Base-by-base conservation (phyloP, 1,140 invertebrate species). In the Caenorhabditis elegans region DNA sequence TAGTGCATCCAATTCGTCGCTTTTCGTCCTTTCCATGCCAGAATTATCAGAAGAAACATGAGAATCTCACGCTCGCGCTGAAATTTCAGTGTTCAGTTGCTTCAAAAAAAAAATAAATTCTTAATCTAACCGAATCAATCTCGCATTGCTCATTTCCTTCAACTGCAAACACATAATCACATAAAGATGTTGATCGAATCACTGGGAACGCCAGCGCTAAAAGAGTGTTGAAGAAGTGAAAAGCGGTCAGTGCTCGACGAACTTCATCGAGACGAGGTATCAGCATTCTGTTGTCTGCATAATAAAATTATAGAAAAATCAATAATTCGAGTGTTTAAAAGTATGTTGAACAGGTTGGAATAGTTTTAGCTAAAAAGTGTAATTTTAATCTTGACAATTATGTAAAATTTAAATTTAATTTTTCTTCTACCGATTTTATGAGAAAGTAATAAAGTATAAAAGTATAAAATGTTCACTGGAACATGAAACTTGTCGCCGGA, bases 21-120 rank as follows among this genome's bases (percentile, higher is more conserved):
- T 91, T 96, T 97, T 87, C 95, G 92, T 1, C 95, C 95, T 83
- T 96, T 93, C 82, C 97, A 93, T 92, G 96, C 95, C 39, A 98
- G 93, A 0, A 98, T 94, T 81, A 97, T 95, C 46, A 94, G 93
- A 26, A 98, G 91, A 90, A 98, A 98, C 90, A 97, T 96, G 31
- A 98, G 90, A 84, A 98, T 96, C 91, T 98, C 96, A 80, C 94
- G 95, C 92, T 98, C 96, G 89, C 94, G 92, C 92, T 95, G 88
- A 83, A 80, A 47, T 2, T n/a, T 3, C 0, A 19, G 53, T 49
- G 3, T 51, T 53, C 36, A 19, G 11, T 15, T 46, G 22, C 8
- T 51, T 10, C 0, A 34, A 15, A n/a, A 15, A 17, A 82, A 22
- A 2, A 17, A 10, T 10, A 79, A 60, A 46, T 26, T 31, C 3